These are phyloP conservation scores for Ichneumoninae sp. DNA, from an alignment of 2,888 invertebrate species.

Conservation along the genomic window DNA sequence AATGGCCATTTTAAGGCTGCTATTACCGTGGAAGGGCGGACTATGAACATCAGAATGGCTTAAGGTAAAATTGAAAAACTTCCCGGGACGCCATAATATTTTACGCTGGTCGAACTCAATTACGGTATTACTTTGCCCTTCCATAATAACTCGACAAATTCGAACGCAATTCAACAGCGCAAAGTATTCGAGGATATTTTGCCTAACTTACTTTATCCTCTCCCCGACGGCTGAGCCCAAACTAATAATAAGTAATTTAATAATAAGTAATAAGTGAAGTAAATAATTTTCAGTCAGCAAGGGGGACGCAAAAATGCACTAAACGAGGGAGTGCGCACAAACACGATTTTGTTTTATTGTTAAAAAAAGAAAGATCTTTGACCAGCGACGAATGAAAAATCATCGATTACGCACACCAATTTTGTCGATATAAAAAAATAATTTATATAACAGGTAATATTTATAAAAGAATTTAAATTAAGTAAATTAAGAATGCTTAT, in stretches of 20 bases:
- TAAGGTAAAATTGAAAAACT: neutral
- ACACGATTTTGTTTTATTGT: neutral
- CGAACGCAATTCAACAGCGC: slow-evolving; percentile 15
- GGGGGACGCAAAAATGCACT: neutral
- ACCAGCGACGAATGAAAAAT: too few relatives aligned
- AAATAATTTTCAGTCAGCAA: neutral
- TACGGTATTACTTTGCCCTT: neutral
- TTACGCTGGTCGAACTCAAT: neutral
- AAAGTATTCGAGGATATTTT: neutral
- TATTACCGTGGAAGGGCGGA: neutral
- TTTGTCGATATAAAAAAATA: too few relatives aligned
- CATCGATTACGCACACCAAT: too few relatives aligned
- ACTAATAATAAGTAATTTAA: slow-evolving; percentile 1
- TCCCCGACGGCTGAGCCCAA: neutral
- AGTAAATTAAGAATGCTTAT: neutral
- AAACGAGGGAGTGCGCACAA: neutral
- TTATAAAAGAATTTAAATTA: neutral
- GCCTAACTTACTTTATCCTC: neutral
- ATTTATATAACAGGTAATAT: too few relatives aligned
- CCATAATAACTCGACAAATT: neutral
- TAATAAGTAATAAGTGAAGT: neutral
- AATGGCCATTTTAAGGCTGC: neutral
- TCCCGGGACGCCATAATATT: neutral
- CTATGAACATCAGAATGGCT: neutral
- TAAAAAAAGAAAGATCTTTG: too few relatives aligned